Percentiles rank a stretch among this genome's conserved stretches.
phyloP scores from a whole-genome alignment of 1,140 invertebrate genomes.

The Drosophila equinoxialis region DNA sequence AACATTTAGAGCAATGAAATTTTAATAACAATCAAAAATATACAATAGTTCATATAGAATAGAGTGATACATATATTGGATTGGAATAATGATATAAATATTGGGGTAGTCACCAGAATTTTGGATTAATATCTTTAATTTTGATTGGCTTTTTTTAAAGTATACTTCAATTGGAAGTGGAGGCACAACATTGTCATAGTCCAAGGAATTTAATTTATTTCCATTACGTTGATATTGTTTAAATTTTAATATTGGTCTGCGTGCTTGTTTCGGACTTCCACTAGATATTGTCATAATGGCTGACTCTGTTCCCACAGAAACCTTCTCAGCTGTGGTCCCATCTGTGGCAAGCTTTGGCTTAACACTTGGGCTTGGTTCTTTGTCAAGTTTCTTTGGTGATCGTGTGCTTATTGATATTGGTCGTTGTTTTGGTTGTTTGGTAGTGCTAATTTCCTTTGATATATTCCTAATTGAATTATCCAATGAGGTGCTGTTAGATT shows the following conservation, averaged over 20 bases:
- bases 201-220: constrained; percentile 32
- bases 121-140: constrained; percentile 11
- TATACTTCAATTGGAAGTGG: constrained; percentile 49
- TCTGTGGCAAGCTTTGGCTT: constrained; percentile 28
- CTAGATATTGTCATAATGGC: constrained; percentile 56
- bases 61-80: constrained; percentile 5
- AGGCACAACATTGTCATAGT: constrained; percentile 45
- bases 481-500: constrained; percentile 19
- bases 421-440: constrained; percentile 33
- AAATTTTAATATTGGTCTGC: constrained; percentile 31
- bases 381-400: constrained; percentile 10
- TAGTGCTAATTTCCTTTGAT: background rate
- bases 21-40: constrained; percentile 10
- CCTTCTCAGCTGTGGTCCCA: constrained; percentile 31
- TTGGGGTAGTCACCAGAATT: background rate
- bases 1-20: background rate
- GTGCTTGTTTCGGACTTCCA: constrained; percentile 28
- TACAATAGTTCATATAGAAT: background rate
- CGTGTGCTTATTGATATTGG: constrained; percentile 12
- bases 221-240: constrained; percentile 34
- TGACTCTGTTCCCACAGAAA: constrained; percentile 39
- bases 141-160: constrained; percentile 56
- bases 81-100: background rate
- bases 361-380: background rate
- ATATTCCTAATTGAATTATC: constrained; percentile 20